Evolutionary conservation across 2,113 vertebrate genomes (phyloP).

Genomic region (Gasterosteus aculeatus): DNA sequence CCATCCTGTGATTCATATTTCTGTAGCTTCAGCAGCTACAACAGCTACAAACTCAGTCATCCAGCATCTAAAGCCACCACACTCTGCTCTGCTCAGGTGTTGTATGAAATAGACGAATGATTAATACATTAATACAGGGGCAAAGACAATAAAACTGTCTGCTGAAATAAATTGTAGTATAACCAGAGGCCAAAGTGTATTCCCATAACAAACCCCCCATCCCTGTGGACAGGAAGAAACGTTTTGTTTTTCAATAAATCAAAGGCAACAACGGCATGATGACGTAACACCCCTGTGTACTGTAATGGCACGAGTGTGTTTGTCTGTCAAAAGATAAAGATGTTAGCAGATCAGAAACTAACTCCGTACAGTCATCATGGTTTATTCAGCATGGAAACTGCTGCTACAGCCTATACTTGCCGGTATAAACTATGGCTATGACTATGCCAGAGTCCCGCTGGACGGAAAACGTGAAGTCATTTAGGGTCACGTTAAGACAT

Average conservation of each 20-base stretch:
- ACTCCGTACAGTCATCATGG: neutral
- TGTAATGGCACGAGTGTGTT: neutral
- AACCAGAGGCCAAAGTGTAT: conserved; percentile 40
- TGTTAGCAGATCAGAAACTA: conserved; percentile 11
- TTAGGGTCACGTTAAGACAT: neutral
- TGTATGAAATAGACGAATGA: conserved; percentile 45
- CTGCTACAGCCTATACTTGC: neutral
- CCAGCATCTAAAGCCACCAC: conserved; percentile 5
- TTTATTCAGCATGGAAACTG: conserved; percentile 2
- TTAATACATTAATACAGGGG: conserved; percentile 51
- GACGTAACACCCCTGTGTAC: neutral
- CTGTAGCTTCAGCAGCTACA: conserved; percentile 5
- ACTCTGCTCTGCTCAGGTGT: conserved; percentile 2
- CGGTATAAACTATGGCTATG: neutral
- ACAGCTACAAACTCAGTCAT: conserved; percentile 33
- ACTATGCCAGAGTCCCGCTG: neutral
- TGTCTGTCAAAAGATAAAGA: conserved; percentile 6
- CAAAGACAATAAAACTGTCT: conserved; percentile 34
- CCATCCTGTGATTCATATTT: conserved; percentile 18
- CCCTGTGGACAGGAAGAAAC: conserved; percentile 12
- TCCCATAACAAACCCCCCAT: conserved; percentile 33
- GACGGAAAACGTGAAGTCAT: neutral
- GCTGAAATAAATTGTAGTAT: conserved; percentile 21
- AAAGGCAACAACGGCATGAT: conserved; percentile 9
- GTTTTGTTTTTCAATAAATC: conserved; percentile 23